These are phyloP conservation scores for Zaprionus kolodkinae DNA, from an alignment of 1,140 invertebrate species.

Conservation along the genomic window DNA sequence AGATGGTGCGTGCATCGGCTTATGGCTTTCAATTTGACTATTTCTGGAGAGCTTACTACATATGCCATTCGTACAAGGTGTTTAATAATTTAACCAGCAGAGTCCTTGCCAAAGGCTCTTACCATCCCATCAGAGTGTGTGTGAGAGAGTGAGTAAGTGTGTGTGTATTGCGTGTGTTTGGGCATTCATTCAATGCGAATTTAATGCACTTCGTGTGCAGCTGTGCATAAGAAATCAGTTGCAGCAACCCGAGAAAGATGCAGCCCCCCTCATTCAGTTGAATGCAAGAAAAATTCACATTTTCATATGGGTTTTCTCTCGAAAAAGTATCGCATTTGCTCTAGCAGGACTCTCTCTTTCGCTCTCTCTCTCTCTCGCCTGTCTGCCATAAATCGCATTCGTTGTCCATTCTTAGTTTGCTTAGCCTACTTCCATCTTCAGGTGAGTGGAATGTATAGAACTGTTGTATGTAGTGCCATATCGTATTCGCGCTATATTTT, in stretches of 20 bases:
- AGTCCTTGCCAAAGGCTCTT: slow-evolving; percentile 38
- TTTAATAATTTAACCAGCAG: slow-evolving; percentile 65
- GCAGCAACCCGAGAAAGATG: slow-evolving; percentile 1
- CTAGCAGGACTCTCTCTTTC: too few species aligned
- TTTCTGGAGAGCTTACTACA: slow-evolving; percentile 34
- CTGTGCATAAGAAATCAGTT: slow-evolving; percentile 70
- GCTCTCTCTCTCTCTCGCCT: background rate
- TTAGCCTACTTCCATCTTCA: background rate
- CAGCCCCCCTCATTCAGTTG: background rate
- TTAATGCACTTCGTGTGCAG: slow-evolving; percentile 70
- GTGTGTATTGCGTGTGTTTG: slow-evolving; percentile 14
- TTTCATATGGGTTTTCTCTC: slow-evolving; percentile 8
- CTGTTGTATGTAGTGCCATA: too few species aligned
- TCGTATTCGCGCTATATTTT: slow-evolving; percentile 28
- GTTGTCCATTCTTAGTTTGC: background rate
- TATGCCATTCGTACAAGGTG: slow-evolving; percentile 53
- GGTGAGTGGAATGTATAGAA: background rate
- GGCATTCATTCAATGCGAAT: slow-evolving; percentile 50
- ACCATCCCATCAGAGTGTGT: slow-evolving; percentile 18
- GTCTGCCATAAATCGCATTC: background rate
- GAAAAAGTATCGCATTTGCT: slow-evolving; percentile 13
- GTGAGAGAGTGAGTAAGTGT: slow-evolving; percentile 1
- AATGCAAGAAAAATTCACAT: slow-evolving; percentile 15
- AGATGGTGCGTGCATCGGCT: slow-evolving; percentile 16
- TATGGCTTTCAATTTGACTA: slow-evolving; percentile 58